A percentile compares a stretch with the other conserved stretches of the same genome.
Evolutionary conservation across 2,888 invertebrate species (phyloP).

Genomic region (Epinotia bilunana): DNA sequence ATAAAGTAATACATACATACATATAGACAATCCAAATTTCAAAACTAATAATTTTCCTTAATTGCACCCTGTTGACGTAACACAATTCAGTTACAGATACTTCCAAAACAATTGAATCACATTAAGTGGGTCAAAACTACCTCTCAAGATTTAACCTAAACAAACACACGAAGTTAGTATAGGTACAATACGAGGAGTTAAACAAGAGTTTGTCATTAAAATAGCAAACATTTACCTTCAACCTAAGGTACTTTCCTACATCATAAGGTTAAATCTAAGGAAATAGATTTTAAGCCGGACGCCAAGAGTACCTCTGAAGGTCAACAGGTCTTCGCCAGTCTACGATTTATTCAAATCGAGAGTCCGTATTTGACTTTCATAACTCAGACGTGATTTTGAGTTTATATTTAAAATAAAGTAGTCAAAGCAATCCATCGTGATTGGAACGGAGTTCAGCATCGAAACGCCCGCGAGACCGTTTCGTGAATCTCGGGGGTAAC

Average conservation of each 20-base stretch:
- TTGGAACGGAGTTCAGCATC: conserved; percentile 11
- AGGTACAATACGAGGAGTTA: not conserved
- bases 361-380: conserved; percentile 14
- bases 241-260: not conserved
- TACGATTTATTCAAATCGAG: conserved; percentile 18
- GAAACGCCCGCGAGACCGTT: conserved; percentile 26
- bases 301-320: conserved; percentile 10
- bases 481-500: conserved; percentile 34
- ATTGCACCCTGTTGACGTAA: not conserved
- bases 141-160: conserved; percentile 28
- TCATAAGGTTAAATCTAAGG: not conserved
- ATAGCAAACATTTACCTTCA: conserved; percentile 12
- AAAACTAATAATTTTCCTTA: no score
- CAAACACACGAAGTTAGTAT: conserved; percentile 15
- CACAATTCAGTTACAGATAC: not conserved
- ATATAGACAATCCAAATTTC: no score
- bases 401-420: conserved; percentile 34
- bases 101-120: not conserved
- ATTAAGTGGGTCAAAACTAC: conserved; percentile 22
- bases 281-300: conserved; percentile 4
- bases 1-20: no score
- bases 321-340: conserved; percentile 14
- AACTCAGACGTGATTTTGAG: conserved; percentile 16
- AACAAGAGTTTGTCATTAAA: conserved; percentile 16
- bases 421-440: conserved; percentile 32